Percentiles rank a stretch among this genome's conserved stretches.
These are phyloP conservation scores for Dendropsophus ebraccatus DNA, from an alignment of 2,113 vertebrate genomes.

Conservation along the genomic window DNA sequence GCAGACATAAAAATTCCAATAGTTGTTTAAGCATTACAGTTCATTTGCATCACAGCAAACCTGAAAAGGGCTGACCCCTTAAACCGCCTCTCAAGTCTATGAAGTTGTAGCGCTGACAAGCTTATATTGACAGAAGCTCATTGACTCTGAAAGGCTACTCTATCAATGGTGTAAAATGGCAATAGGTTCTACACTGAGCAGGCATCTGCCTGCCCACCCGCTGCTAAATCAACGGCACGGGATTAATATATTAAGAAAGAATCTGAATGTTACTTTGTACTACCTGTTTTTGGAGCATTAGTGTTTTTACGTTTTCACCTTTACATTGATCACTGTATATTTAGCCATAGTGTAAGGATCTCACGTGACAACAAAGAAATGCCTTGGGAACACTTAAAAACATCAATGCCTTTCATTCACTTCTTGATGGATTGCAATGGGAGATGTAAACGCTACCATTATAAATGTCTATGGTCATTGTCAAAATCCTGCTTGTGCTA, in stretches of 20 bases:
- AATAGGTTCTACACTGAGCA: slow-evolving; percentile 86
- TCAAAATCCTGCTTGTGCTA: neutral
- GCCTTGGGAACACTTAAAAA: neutral
- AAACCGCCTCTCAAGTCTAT: slow-evolving; percentile 93
- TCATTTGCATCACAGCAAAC: slow-evolving; percentile 99
- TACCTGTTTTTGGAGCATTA: neutral
- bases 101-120: slow-evolving; percentile 94
- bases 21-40: slow-evolving; percentile 98
- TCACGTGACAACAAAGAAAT: neutral
- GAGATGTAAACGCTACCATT: neutral
- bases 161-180: slow-evolving; percentile 92
- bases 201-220: slow-evolving; percentile 93
- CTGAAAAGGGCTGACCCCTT: slow-evolving; percentile 95
- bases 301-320: neutral
- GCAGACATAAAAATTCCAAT: slow-evolving; percentile 99
- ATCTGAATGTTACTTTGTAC: neutral
- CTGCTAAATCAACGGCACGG: slow-evolving; percentile 82
- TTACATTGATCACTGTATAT: neutral
- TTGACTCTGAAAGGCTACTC: slow-evolving; percentile 98
- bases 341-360: neutral
- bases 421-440: slow-evolving; percentile 21
- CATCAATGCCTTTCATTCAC: neutral
- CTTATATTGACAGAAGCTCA: slow-evolving; percentile 94
- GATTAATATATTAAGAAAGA: slow-evolving; percentile 69
- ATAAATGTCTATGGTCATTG: neutral